Conservation (phyloP, 92 coral and sea anemone species). For the Paragorgia papillata region DNA sequence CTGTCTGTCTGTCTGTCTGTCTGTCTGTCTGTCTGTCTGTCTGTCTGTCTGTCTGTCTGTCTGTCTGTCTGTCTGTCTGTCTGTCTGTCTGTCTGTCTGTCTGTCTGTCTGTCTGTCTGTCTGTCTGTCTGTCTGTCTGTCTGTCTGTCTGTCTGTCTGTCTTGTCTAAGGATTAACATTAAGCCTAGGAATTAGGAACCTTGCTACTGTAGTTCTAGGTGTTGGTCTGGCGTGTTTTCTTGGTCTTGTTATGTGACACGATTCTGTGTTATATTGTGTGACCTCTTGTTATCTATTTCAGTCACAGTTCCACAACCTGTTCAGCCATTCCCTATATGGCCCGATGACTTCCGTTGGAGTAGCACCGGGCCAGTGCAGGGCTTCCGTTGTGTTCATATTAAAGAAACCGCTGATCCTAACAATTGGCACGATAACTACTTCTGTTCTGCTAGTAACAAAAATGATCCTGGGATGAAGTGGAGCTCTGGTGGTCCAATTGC, state of each 20-base stretch:
- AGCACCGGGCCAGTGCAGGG: slow-evolving; percentile 45
- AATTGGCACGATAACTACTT: slow-evolving; percentile 62
- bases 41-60: neutral
- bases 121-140: neutral
- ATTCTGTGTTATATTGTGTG: too few species aligned
- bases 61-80: neutral
- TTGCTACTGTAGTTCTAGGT: neutral
- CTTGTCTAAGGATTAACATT: neutral
- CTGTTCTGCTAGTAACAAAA: slow-evolving; percentile 57
- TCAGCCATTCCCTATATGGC: slow-evolving; percentile 53
- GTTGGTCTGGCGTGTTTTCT: neutral
- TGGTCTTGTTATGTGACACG: neutral
- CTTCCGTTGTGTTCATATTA: slow-evolving; percentile 66
- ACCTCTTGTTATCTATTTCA: neutral
- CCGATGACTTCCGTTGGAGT: slow-evolving; percentile 68
- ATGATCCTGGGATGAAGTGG: slow-evolving; percentile 63
- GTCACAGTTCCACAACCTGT: neutral
- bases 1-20: neutral
- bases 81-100: neutral
- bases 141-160: neutral
- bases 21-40: neutral
- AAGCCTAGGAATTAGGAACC: neutral
- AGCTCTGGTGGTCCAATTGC: slow-evolving; percentile 31
- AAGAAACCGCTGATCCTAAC: slow-evolving; percentile 53
- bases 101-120: neutral